Evolutionary conservation across 1,140 invertebrate genomes (phyloP).

Genomic region (Alviniconcha marisindica): DNA sequence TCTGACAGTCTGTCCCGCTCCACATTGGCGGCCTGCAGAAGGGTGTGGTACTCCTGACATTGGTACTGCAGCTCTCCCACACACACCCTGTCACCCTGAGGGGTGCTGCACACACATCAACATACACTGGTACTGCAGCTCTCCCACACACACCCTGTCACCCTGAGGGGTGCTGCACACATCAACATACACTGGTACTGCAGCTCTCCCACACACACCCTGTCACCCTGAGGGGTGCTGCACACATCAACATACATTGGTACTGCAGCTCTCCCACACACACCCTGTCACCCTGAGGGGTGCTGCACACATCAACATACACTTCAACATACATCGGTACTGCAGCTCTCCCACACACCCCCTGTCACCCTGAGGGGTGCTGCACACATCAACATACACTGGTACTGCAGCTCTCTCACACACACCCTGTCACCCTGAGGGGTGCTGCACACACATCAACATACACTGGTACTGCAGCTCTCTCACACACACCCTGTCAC

Average conservation of each 20-base stretch:
- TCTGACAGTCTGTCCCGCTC: slow-evolving; percentile 72
- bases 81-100: slow-evolving; percentile 9
- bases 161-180: too few relatives aligned
- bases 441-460: too few relatives aligned
- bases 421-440: too few relatives aligned
- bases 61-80: slow-evolving; percentile 62
- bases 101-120: neutral
- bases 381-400: too few relatives aligned
- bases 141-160: neutral
- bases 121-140: too few relatives aligned
- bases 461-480: too few relatives aligned
- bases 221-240: neutral
- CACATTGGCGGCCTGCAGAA: slow-evolving; percentile 66
- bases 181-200: neutral
- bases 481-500: too few relatives aligned
- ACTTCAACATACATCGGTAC: too few relatives aligned
- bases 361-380: too few relatives aligned
- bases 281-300: neutral
- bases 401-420: too few relatives aligned
- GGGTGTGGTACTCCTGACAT: slow-evolving; percentile 68
- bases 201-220: neutral
- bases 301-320: neutral
- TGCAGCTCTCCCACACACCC: too few relatives aligned
- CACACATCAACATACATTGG: neutral
- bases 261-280: neutral